Evolutionary conservation across 1,140 invertebrate genomes (phyloP).

Genomic region (Gonatopus flavifemur): DNA sequence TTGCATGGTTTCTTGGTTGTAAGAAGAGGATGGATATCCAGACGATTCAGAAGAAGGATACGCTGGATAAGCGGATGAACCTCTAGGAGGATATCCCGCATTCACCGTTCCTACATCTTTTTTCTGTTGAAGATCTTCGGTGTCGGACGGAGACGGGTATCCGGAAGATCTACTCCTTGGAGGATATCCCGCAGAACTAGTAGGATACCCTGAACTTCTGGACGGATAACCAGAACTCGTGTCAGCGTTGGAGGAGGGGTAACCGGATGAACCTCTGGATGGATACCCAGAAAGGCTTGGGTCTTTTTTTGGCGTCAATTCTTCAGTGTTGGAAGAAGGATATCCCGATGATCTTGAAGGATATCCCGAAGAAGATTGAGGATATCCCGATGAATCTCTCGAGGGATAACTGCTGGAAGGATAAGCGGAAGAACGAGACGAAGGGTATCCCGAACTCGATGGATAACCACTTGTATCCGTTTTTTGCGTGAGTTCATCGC

Average conservation of each 20-base stretch:
- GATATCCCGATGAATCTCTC: constrained; percentile 18
- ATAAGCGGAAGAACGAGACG: constrained; percentile 25
- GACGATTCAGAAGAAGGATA: constrained; percentile 1
- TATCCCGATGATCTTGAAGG: constrained; percentile 17
- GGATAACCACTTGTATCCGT: constrained; percentile 10
- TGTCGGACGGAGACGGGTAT: too few species aligned
- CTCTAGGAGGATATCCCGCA: constrained; percentile 8
- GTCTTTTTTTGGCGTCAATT: not conserved
- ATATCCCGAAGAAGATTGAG: constrained; percentile 14
- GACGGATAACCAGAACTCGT: constrained; percentile 24
- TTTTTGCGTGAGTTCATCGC: too few species aligned
- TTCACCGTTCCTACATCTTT: too few species aligned
- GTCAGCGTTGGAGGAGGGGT: constrained; percentile 22
- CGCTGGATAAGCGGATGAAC: too few species aligned
- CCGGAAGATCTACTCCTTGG: constrained; percentile 21
- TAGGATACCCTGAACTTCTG: constrained; percentile 11
- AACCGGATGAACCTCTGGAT: constrained; percentile 18
- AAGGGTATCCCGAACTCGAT: constrained; percentile 9
- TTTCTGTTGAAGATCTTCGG: constrained; percentile 2
- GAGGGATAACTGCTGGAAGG: constrained; percentile 18
- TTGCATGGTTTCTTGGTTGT: constrained; percentile 16
- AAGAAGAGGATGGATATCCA: constrained; percentile 14
- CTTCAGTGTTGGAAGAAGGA: not conserved
- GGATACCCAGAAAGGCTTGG: constrained; percentile 16
- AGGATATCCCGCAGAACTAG: constrained; percentile 22